phyloP scores from a whole-genome alignment of 2,888 invertebrate genomes.

The Zootermopsis nevadensis region DNA sequence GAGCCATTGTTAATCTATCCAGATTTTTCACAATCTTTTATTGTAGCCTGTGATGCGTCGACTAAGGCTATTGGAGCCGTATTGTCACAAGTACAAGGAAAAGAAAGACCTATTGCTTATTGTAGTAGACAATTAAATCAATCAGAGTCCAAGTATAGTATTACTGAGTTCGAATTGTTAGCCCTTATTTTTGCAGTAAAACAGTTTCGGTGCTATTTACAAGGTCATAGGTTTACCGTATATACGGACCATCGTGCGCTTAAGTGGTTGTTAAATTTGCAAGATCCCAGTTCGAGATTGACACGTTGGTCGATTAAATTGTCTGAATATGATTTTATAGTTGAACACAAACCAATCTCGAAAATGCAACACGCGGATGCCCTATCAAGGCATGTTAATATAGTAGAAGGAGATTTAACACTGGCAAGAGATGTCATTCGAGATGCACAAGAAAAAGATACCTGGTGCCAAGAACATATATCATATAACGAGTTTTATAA shows the following conservation, averaged over 20 bases:
- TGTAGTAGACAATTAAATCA: neutral
- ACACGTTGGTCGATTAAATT: neutral
- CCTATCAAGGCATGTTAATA: neutral
- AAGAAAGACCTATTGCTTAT: neutral
- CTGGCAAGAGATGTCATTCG: no score
- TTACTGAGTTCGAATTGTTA: no score
- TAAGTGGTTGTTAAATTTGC: neutral
- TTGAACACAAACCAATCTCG: neutral
- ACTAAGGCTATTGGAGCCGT: no score
- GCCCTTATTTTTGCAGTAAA: neutral
- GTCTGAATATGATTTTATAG: no score
- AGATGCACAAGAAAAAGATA: neutral
- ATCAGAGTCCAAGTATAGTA: neutral
- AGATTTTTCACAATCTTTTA: neutral
- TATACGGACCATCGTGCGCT: neutral
- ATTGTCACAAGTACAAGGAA: no score
- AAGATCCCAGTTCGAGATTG: neutral
- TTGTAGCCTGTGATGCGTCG: neutral
- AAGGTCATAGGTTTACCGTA: neutral
- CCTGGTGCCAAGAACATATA: neutral
- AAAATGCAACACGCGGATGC: no score
- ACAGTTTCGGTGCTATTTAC: neutral
- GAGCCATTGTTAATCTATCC: no score
- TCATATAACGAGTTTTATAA: neutral
- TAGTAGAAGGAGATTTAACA: neutral